Evolutionary conservation across 2,888 invertebrate genomes (phyloP), one percentile per base, ranked within the genome.

Genomic region (Nemotelus nigrinus): DNA sequence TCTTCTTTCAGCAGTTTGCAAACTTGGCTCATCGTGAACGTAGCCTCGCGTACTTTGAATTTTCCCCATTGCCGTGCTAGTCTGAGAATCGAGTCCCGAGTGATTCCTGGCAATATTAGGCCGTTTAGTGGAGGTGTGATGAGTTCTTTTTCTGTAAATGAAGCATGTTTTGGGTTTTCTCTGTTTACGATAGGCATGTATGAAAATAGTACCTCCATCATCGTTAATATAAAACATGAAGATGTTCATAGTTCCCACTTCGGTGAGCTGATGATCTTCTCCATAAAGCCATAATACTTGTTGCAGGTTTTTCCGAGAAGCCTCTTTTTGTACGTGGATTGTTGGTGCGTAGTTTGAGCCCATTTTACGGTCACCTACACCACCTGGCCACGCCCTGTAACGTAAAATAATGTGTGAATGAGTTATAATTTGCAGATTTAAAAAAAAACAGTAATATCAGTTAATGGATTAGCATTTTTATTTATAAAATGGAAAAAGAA

Each of bases 201-300:
- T 5, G 53, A 10, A 45, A 53, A 76, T 83, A 87, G 87, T 87
- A 97, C 97, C 96, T 91, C 98, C 98, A 84, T 94, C 89, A 76
- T 96, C 94, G 85, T 98, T 95, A 80, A 93, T 90, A 88, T 92
- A 93, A 83, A 94, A 92, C 85, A 97, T 90, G 86, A 99, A 98
- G 76, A 99, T 92, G 86, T 99, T 99, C 99, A 99, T 99, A 10
- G 98, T 96, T 75, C 99, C 99, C 65, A 96, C 98, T 90, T 99
- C 99, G 0, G 99, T 99, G 45, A 99, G 85, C 85, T 96, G 92
- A 84, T 97, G 93, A 83, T 99, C 93, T 0, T 95, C 93, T 2
- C 98, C 99, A 84, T 94, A 98, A 58, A 99, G 89, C 99, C 99
- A 99, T 77, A 99, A 87, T 6, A 97, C 97, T 88, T 99, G 99